Base-by-base conservation (phyloP, 2,888 invertebrate species). In the Meliscaeva auricollis region DNA sequence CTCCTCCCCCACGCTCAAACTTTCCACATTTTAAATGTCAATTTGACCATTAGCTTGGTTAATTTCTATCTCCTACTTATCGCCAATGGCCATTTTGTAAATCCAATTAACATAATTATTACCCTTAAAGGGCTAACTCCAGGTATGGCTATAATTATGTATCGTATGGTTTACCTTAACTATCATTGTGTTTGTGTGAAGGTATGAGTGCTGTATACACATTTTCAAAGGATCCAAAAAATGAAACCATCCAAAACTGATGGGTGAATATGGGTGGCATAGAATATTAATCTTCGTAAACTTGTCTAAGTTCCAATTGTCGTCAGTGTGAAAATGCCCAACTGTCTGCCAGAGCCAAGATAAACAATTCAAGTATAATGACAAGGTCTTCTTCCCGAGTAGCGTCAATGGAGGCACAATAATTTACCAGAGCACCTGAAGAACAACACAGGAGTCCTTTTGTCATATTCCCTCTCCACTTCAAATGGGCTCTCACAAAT, bases 291-390 rank as follows among this genome's bases (percentile, higher is more conserved):
- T 26, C 26, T 2, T 3, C 2, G 26, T 26, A 3, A 26, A 4
- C 4, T 26, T 26, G 30, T 30, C 32, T 3, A 22, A 35, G 17
- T 75, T 52, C 41, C 70, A 72, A 80, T n/a, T n/a, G 3, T 54
- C 48, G 64, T 52, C 80, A 60, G 72, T 81, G 81, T 81, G 81
- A 81, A 81, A 77, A 81, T 81, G 85, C 81, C 85, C 81, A 81
- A 81, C 81, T 85, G 85, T 85, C 85, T 85, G 62, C 38, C 85
- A 64, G 46, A 44, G 62, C 81, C 73, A 73, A 73, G 54, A 58
- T 77, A 85, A 85, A 85, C 81, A 85, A 69, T 80, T 76, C 80
- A 70, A 73, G n/a, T 77, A 35, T 35, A 62, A 78, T 50, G 54
- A 54, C 56, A 26, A 60, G 22, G 46, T 46, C 46, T 15, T 64